Evolutionary conservation across 2,888 invertebrate species (phyloP), one percentile per base, ranked within the genome.

Genomic region (Zele albiditarsus): DNA sequence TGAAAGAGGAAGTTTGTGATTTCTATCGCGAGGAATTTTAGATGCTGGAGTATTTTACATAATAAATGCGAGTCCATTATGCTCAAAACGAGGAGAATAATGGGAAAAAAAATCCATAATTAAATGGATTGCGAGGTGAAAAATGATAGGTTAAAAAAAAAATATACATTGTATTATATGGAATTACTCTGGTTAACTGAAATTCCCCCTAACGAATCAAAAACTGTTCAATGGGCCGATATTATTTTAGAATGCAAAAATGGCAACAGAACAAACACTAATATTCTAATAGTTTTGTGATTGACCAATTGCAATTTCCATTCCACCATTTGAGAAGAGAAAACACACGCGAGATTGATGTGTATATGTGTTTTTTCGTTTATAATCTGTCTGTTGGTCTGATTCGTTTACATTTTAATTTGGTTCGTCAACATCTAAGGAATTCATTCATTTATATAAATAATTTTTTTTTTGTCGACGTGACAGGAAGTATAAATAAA

Each of bases 371-470:
- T 23, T 58, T 2, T 58, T 58, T 58, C 16, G 28, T 60, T 53
- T 53, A 53, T 8, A 49, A 60, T 23, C 38, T 70, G 68, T 25
- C 25, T 69, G 70, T 70, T 60, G 58, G 69, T 58, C n/a, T 69
- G 69, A 70, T 16, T 58, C 31, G 25, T 63, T 60, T 38, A 70
- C 20, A 38, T 60, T 25, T 42, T 60, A 70, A 70, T 25, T 60
- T 60, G 58, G 42, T 58, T 42, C 57, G 38, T 60, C 28, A 25
- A 70, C 53, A 38, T 57, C 23, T 58, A 33, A 53, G 27, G 14
- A 53, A 53, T 53, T 25, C 28, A 33, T 28, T 62, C 31, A 27
- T 62, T 62, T 14, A 27, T 60, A 38, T 38, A 12, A 38, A 38
- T 38, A 38, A 28, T 62, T 28, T 62, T 62, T 62, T 60, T 25